A percentile compares a stretch with the other conserved stretches of the same genome.
Conservation (phyloP, 2,888 invertebrate genomes). For the Ditylenchus weischeri region DNA sequence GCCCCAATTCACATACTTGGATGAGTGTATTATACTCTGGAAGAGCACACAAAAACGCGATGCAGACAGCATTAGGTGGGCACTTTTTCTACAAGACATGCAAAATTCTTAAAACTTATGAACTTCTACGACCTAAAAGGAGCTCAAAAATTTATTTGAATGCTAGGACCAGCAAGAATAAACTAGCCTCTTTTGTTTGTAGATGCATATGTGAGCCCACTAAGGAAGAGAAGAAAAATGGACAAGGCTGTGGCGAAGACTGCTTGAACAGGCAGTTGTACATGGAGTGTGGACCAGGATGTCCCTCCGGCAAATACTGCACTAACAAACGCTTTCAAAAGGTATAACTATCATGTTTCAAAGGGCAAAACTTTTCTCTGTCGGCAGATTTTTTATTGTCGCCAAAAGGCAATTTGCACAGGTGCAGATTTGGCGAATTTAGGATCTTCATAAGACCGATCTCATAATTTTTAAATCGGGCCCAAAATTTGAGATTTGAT, state of each 20-base stretch:
- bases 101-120: too few relatives aligned
- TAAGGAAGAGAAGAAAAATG: constrained; percentile 13
- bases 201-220: constrained; percentile 9
- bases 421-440: too few relatives aligned
- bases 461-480: too few relatives aligned
- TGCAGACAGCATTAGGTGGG: background rate
- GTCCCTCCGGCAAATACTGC: constrained; percentile 79
- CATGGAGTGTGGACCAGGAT: constrained; percentile 73
- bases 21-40: constrained; percentile 1
- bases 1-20: constrained; percentile 1
- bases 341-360: constrained; percentile 39
- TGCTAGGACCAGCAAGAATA: too few relatives aligned
- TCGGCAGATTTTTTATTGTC: too few relatives aligned
- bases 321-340: constrained; percentile 91
- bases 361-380: background rate
- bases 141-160: too few relatives aligned
- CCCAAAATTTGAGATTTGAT: too few relatives aligned
- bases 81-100: too few relatives aligned
- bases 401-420: too few relatives aligned
- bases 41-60: background rate
- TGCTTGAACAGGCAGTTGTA: constrained; percentile 46
- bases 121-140: too few relatives aligned
- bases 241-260: constrained; percentile 27
- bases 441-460: too few relatives aligned
- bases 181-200: too few relatives aligned